Evolutionary conservation across 2,888 invertebrate genomes (phyloP).

Genomic region (Machimus atricapillus): DNA sequence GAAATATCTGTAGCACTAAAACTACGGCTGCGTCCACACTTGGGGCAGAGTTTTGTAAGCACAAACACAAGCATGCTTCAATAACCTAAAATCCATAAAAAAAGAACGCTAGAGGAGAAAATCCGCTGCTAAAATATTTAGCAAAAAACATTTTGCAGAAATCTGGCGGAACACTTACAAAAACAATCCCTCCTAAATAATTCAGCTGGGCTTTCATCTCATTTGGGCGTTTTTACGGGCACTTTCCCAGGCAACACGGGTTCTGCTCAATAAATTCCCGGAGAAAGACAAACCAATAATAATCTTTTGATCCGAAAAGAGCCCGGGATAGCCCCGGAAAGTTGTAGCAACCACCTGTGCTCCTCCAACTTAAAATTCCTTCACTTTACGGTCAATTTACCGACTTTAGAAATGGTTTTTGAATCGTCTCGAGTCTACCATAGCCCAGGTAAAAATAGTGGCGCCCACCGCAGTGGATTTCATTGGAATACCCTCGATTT

Average conservation of each 20-base stretch:
- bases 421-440: not conserved
- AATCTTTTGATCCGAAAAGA: not conserved
- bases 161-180: not conserved
- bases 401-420: not conserved
- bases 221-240: not conserved
- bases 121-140: not conserved
- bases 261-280: not conserved
- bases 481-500: not conserved
- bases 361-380: not conserved
- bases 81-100: not conserved
- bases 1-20: not conserved
- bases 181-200: not conserved
- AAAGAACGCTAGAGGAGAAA: not conserved
- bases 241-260: not conserved
- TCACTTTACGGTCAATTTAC: not conserved
- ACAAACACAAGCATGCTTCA: not conserved
- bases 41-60: not conserved
- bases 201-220: not conserved
- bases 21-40: not conserved
- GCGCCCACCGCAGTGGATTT: not conserved
- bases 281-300: slow-evolving; percentile 1
- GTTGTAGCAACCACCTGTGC: slow-evolving; percentile 15
- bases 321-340: not conserved
- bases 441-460: not conserved
- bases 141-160: not conserved